Conservation (phyloP, 2,888 invertebrate species). For the Phasia obesa region DNA sequence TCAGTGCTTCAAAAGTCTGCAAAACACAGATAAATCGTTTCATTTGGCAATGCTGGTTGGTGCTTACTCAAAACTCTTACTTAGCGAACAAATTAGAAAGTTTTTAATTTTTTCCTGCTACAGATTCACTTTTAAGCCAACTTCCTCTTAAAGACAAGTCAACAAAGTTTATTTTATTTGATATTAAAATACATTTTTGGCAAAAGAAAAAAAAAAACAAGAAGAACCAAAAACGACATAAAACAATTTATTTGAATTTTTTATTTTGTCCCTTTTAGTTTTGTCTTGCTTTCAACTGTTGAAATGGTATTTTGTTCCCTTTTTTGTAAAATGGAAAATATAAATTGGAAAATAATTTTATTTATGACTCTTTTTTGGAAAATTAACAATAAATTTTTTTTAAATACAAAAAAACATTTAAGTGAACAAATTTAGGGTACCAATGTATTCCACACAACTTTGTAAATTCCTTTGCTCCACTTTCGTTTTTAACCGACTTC, state of each 20-base stretch:
- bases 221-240: not conserved
- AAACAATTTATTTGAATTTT: not conserved
- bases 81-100: no score
- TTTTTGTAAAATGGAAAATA: no score
- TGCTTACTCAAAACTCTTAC: no score
- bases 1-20: no score
- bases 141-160: not conserved
- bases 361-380: not conserved
- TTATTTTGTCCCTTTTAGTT: not conserved
- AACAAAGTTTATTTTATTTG: slow-evolving; percentile 1
- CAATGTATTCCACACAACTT: not conserved
- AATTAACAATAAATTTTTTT: not conserved
- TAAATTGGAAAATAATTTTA: slow-evolving; percentile 12
- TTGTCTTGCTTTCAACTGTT: not conserved
- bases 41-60: no score
- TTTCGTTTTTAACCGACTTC: no score
- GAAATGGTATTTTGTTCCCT: not conserved
- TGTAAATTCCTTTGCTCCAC: no score
- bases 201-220: not conserved
- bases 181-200: not conserved
- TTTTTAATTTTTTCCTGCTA: no score
- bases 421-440: not conserved
- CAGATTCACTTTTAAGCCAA: not conserved
- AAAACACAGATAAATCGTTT: no score
- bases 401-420: not conserved